phyloP scores from a whole-genome alignment of 2,113 vertebrate species.

The Brachypteracias leptosomus region DNA sequence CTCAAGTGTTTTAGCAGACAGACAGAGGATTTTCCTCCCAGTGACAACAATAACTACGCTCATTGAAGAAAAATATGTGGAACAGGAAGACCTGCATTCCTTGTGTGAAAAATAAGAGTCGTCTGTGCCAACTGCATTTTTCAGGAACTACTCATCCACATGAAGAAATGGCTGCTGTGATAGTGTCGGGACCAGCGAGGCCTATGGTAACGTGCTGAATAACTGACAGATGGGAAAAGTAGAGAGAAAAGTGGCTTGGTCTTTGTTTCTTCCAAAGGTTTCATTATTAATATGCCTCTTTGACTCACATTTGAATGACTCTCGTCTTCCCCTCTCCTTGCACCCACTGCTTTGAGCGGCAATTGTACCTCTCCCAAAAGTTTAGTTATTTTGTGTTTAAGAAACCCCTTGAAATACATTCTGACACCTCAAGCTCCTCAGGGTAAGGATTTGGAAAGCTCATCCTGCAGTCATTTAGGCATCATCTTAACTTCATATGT shows the following conservation, averaged over 20 bases:
- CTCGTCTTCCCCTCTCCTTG: background rate
- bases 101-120: constrained; percentile 43
- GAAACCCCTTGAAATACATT: background rate
- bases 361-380: background rate
- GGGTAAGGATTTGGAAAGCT: background rate
- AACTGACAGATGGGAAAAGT: background rate
- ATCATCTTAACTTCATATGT: background rate
- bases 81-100: constrained; percentile 61
- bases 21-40: constrained; percentile 46
- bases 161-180: constrained; percentile 17
- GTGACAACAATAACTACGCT: constrained; percentile 53
- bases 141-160: constrained; percentile 32
- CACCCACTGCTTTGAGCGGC: background rate
- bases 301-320: background rate
- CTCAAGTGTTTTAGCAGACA: constrained; percentile 52
- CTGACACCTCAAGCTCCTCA: background rate
- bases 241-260: background rate
- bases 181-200: background rate
- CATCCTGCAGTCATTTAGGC: background rate
- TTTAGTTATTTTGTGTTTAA: background rate
- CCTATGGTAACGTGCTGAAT: background rate
- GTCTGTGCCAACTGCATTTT: constrained; percentile 42
- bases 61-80: constrained; percentile 59
- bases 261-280: background rate
- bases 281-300: background rate